Percentiles rank a stretch among this genome's conserved stretches.
Conservation (phyloP, 2,797 vertebrate species). For the Numenius phaeopus region DNA sequence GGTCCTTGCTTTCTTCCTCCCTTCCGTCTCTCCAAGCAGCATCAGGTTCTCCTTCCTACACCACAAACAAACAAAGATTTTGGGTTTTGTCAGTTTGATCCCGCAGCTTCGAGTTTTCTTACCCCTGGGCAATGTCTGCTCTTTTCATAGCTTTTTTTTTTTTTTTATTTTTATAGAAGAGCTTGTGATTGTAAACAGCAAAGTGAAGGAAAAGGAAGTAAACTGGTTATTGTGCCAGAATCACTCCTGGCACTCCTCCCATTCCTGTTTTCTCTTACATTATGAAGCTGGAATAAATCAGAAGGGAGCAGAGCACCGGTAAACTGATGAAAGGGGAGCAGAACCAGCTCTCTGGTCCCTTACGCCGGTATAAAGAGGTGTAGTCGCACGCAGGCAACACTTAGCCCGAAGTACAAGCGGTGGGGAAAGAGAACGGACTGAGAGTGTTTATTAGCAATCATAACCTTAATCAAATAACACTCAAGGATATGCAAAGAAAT, state of each 20-base stretch:
- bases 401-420: neutral
- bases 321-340: neutral
- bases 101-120: neutral
- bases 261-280: neutral
- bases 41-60: neutral
- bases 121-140: neutral
- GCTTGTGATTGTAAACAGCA: conserved; percentile 8
- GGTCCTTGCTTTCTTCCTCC: neutral
- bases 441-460: conserved; percentile 73
- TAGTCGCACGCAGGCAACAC: neutral
- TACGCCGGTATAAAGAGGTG: neutral
- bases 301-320: neutral
- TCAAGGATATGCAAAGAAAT: conserved; percentile 70
- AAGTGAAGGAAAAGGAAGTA: conserved; percentile 50
- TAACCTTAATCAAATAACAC: conserved; percentile 78
- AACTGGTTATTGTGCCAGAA: conserved; percentile 46
- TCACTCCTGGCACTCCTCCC: conserved; percentile 19
- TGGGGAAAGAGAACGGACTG: conserved; percentile 33
- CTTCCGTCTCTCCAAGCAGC: neutral
- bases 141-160: neutral
- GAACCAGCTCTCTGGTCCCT: neutral
- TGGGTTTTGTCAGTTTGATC: neutral
- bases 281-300: conserved; percentile 38
- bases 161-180: neutral
- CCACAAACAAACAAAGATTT: neutral